Base-by-base conservation (phyloP, 2,113 vertebrate genomes). In the Edolisoma coerulescens region DNA sequence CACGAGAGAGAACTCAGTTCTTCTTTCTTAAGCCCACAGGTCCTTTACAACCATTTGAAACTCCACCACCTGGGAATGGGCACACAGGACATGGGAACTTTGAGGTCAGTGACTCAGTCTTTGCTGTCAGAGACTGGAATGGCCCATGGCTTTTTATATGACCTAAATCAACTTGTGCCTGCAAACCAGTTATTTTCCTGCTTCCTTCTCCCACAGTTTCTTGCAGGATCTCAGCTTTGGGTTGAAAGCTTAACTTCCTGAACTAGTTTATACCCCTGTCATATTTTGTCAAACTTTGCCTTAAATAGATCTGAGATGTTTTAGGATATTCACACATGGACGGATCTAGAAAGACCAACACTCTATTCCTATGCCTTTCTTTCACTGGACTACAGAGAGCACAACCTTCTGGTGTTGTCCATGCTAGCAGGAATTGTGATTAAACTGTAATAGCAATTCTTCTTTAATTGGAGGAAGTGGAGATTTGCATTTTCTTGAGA, bases 1-100 rank as follows among this genome's bases (percentile, higher is more conserved):
- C 2, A 2, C 35, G 32, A 74, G 45, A 78, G 42, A 10, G 28
- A 84, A 63, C 24, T 65, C 1, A 0, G 1, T 30, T 57, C 61
- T 28, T 44, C 37, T n/a, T 70, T 35, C n/a, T 70, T 21, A 39
- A 89, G 37, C 54, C 18, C 1, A 5, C 3, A 17, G 19, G n/a
- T 65, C 84, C 57, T 78, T 71, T 44, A 10, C 7, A 4, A 10
- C 24, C 37, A 5, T 49, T 35, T 63, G 15, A 54, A 71, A 44
- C 53, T 70, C 33, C 17, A 4, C 16, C 47, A 16, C 19, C 3
- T 4, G 70, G 50, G 52, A 82, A 68, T 37, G 45, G 33, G 61
- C 30, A 30, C 39, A 37, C 0, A 13, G 27, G 37, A 77, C 7
- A 18, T 3, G 1, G 47, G 68, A 76, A 37, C 32, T 21, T 6